phyloP scores from a whole-genome alignment of 2,888 invertebrate genomes.

The Ennomos erosarius region DNA sequence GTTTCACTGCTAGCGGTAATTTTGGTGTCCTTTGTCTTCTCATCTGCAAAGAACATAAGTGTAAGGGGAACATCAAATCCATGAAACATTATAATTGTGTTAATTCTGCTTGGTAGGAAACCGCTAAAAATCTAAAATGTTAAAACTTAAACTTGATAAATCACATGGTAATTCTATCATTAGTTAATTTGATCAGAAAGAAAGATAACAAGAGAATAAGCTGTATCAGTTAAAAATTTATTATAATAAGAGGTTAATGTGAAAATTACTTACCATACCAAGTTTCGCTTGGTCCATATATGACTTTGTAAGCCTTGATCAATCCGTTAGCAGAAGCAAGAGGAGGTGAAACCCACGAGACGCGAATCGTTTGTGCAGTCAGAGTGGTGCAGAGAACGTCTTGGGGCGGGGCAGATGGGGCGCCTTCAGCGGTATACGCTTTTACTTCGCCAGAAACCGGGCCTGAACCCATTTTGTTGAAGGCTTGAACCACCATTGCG shows the following conservation, averaged over 20 bases:
- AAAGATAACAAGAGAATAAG: no score
- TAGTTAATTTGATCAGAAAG: no score
- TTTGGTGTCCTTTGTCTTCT: constrained; percentile 95
- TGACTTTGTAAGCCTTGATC: constrained; percentile 97
- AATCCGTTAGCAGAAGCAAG: constrained; percentile 96
- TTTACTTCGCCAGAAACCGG: constrained; percentile 95
- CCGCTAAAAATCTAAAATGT: no score
- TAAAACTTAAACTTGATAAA: no score
- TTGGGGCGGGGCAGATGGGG: constrained; percentile 95
- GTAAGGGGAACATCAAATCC: no score
- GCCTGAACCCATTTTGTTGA: constrained; percentile 97
- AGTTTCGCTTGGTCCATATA: constrained; percentile 95
- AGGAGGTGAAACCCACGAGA: constrained; percentile 97
- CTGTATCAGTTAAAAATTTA: no score
- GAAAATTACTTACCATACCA: constrained; percentile 92
- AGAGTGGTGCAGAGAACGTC: constrained; percentile 96
- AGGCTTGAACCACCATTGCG: constrained; percentile 97
- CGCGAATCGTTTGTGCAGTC: constrained; percentile 96
- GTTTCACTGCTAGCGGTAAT: constrained; percentile 97
- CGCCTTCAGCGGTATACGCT: constrained; percentile 97
- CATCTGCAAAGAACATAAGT: constrained; percentile 83
- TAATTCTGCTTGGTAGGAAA: neutral
- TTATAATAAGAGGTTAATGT: no score
- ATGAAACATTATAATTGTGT: no score
- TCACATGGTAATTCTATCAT: no score